Conservation (phyloP, 2,113 vertebrate genomes). For the Lathamus discolor region DNA sequence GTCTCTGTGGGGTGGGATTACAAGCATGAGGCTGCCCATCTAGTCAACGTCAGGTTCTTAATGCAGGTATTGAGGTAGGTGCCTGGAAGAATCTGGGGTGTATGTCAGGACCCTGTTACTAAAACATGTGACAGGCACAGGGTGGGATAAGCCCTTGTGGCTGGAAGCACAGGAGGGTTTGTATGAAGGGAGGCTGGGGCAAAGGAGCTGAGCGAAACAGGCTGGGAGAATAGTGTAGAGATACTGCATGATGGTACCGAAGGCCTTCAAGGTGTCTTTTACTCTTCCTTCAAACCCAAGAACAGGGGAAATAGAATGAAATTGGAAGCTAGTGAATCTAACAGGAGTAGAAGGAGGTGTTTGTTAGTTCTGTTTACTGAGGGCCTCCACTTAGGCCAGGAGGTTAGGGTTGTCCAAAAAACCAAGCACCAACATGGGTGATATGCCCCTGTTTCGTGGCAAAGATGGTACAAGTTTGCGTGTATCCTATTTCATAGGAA, state of each 20-base stretch:
- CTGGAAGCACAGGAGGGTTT: too few species aligned
- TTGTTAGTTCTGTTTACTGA: background rate
- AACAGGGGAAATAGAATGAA: background rate
- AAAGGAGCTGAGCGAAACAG: background rate
- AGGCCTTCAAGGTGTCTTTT: background rate
- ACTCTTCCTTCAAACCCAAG: background rate
- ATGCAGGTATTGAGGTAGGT: background rate
- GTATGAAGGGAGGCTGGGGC: background rate
- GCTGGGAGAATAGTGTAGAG: accelerated
- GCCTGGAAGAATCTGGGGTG: background rate
- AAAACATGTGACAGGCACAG: background rate
- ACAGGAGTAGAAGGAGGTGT: background rate
- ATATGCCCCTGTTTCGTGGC: background rate
- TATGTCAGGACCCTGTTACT: background rate
- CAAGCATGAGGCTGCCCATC: background rate
- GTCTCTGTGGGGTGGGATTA: background rate
- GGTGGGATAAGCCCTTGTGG: background rate
- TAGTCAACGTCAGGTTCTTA: background rate
- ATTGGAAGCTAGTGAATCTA: background rate
- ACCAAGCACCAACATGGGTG: accelerated
- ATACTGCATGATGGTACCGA: background rate
- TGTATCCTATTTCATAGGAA: background rate
- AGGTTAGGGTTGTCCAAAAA: background rate
- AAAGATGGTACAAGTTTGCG: background rate
- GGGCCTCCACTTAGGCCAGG: background rate